Percentiles rank a stretch among this genome's conserved stretches.
phyloP scores from a whole-genome alignment of 2,888 invertebrate species.

The Amblyjoppa proteus region DNA sequence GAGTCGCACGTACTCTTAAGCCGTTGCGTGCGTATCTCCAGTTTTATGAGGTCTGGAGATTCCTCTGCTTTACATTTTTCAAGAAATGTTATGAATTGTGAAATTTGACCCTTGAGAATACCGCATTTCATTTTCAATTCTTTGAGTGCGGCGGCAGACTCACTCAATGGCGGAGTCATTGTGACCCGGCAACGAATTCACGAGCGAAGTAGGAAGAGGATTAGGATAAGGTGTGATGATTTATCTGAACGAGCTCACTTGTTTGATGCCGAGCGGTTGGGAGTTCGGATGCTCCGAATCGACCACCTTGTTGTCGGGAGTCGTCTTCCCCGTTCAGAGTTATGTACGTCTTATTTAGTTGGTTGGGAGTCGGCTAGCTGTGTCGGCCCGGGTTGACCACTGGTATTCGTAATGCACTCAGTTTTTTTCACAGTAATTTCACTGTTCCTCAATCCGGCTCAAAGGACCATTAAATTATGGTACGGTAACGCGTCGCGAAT shows the following conservation, averaged over 20 bases:
- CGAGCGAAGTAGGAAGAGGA: not conserved
- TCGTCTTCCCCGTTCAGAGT: no score
- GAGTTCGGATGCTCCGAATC: not conserved
- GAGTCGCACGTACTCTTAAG: not conserved
- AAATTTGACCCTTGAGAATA: not conserved
- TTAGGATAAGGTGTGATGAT: not conserved
- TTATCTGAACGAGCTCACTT: no score
- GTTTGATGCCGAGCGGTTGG: not conserved
- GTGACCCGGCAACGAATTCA: not conserved
- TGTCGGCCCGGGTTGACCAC: not conserved
- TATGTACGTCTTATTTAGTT: not conserved
- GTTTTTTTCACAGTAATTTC: not conserved
- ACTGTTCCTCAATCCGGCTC: not conserved
- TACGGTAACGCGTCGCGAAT: no score
- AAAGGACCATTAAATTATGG: constrained; percentile 3
- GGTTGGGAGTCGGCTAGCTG: not conserved
- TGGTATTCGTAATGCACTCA: not conserved
- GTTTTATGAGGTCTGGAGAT: not conserved
- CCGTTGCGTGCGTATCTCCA: not conserved
- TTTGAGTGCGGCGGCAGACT: no score
- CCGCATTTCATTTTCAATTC: not conserved
- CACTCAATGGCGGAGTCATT: no score
- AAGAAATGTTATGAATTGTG: not conserved
- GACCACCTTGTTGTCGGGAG: not conserved
- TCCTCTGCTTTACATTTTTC: not conserved